Base-by-base conservation (phyloP, 2,113 vertebrate species). In the Saguinus midas region DNA sequence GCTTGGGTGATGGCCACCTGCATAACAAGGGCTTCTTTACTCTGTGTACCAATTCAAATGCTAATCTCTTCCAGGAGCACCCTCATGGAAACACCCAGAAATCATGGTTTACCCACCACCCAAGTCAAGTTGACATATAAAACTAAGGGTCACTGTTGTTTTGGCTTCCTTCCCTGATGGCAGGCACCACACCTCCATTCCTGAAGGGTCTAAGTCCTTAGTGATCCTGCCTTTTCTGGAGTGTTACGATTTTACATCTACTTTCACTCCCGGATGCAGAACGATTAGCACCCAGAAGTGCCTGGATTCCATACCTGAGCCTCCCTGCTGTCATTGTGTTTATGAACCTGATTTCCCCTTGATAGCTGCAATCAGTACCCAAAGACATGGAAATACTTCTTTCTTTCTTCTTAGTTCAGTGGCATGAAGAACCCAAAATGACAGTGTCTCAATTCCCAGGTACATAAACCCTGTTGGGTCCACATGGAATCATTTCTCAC, bases 381-480 rank as follows among this genome's bases (percentile, higher is more conserved):
- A 90, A 73, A 94, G 45, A 27, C 37, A 50, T 25, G 8, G 5
- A 76, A 37, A 27, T 7, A 25, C 29, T n/a, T 45, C 13, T 4
- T 27, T 95, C 61, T 87, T 76, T 85, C 76, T 90, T 78, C 29
- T 75, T 87, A 52, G 23, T 86, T 80, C 76, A 91, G 85, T 90
- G 88, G 52, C 40, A 40, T 11, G 13, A 78, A 58, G 73, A 91
- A 23, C 76, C 35, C 50, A 23, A 64, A 92, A 72, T 12, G 20
- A 43, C 29, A 92, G 7, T 35, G 40, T 58, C 20, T 81, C 5
- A 14, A 27, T 76, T 55, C 55, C 57, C 58, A 35, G 32, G 43
- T 72, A 55, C 11, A 14, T 57, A 9, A 93, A 86, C 87, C 57
- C 48, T 48, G 37, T 35, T 90, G 43, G 66, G 45, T 87, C 27